Percentiles rank a stretch among this genome's conserved stretches.
Conservation (phyloP, 64 coral and sea anemone species). For the Hydrozoanthus tunicans region DNA sequence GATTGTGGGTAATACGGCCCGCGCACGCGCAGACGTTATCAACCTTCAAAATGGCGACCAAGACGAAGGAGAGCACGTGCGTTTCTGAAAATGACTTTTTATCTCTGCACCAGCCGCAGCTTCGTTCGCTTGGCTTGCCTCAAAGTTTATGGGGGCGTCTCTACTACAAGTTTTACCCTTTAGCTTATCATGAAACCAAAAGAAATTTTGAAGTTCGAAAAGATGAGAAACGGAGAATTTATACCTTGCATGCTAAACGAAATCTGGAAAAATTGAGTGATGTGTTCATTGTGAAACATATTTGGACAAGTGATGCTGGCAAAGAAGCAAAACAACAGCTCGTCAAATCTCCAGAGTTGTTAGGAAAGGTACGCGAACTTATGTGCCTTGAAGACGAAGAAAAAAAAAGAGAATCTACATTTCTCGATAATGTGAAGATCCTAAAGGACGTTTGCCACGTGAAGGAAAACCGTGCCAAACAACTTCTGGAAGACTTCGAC, state of each 20-base stretch:
- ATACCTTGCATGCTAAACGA: slow-evolving; percentile 66
- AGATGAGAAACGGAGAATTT: slow-evolving; percentile 33
- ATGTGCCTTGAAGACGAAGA: slow-evolving; percentile 40
- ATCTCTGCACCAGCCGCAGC: slow-evolving; percentile 69
- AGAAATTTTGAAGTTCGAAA: slow-evolving; percentile 72
- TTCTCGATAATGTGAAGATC: slow-evolving; percentile 64
- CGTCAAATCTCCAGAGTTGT: slow-evolving; percentile 62
- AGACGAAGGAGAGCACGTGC: slow-evolving; percentile 59
- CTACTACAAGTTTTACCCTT: slow-evolving; percentile 71
- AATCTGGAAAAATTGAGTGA: slow-evolving; percentile 67
- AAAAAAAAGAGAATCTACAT: not conserved
- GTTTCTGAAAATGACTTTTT: slow-evolving; percentile 79
- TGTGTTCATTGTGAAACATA: slow-evolving; percentile 74
- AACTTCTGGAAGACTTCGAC: slow-evolving; percentile 48
- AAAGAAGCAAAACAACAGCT: slow-evolving; percentile 66
- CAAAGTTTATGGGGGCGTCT: slow-evolving; percentile 77
- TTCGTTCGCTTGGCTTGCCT: slow-evolving; percentile 78
- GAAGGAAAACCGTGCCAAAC: slow-evolving; percentile 59
- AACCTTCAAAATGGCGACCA: slow-evolving; percentile 60
- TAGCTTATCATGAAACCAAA: slow-evolving; percentile 35
- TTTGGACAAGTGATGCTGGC: slow-evolving; percentile 78
- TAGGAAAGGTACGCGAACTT: slow-evolving; percentile 68
- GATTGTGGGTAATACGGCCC: no score
- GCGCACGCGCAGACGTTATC: no score
- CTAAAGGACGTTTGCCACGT: slow-evolving; percentile 58